Percentiles rank a stretch among this genome's conserved stretches.
These are phyloP conservation scores for Cacoxenus indagator DNA, from an alignment of 2,888 invertebrate species.

Conservation along the genomic window DNA sequence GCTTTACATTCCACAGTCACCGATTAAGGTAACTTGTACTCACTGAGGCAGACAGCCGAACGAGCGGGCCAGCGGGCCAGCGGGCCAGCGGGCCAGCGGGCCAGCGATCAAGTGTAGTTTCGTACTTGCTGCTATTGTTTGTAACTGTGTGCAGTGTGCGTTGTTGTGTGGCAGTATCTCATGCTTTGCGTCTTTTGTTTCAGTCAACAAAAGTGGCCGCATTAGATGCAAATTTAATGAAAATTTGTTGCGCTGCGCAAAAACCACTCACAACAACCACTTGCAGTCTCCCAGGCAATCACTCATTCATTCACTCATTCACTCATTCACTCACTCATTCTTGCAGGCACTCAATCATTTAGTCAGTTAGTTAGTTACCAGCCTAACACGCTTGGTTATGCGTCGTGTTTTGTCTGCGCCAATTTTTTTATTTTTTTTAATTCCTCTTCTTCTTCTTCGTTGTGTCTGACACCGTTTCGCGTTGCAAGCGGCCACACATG, in stretches of 20 bases:
- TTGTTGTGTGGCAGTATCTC: constrained; percentile 20
- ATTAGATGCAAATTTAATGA: constrained; percentile 16
- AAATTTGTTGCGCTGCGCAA: neutral
- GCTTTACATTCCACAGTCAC: constrained; percentile 51
- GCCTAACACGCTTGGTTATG: neutral
- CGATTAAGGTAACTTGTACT: constrained; percentile 17
- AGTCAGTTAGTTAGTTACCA: neutral
- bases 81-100: constrained; percentile 34
- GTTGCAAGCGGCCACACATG: constrained; percentile 26
- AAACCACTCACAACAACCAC: too few relatives aligned
- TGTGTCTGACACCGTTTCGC: constrained; percentile 52
- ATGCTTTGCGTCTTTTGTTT: neutral
- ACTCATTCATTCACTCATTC: too few relatives aligned
- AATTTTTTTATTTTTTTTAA: neutral
- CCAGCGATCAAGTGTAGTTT: constrained; percentile 34
- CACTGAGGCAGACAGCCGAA: constrained; percentile 28
- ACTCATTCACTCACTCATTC: too few relatives aligned
- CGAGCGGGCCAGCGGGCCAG: constrained; percentile 5
- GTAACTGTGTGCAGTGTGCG: constrained; percentile 20
- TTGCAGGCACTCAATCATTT: neutral
- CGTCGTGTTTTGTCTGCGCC: neutral
- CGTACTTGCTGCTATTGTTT: neutral
- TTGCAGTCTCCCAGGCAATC: too few relatives aligned
- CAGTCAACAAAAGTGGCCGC: neutral
- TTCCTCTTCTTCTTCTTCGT: neutral